Percentiles rank a stretch among this genome's conserved stretches.
phyloP scores from a whole-genome alignment of 92 coral and sea anemone species.

The Palythoa heliodiscus region DNA sequence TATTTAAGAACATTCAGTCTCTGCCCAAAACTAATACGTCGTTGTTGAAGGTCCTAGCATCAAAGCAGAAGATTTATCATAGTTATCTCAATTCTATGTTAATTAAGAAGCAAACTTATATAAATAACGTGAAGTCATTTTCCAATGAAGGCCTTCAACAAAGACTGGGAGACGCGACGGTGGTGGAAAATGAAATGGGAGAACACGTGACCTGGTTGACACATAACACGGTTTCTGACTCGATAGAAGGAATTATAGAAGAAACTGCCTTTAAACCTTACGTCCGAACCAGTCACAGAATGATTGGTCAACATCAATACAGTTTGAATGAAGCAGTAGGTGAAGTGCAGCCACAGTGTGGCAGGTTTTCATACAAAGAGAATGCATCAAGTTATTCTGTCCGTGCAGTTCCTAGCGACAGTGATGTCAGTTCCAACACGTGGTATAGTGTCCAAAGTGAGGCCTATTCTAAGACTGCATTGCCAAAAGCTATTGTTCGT shows the following conservation, averaged over 20 bases:
- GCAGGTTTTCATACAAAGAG: not conserved
- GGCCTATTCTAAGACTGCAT: not conserved
- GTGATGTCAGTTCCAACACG: not conserved
- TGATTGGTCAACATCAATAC: not conserved
- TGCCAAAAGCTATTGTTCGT: too few relatives aligned
- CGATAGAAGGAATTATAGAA: not conserved
- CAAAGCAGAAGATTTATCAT: not conserved
- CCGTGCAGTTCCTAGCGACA: not conserved
- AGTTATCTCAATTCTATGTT: not conserved
- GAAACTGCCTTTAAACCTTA: constrained; percentile 33
- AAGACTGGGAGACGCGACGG: too few relatives aligned
- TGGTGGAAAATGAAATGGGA: not conserved
- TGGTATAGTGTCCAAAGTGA: not conserved
- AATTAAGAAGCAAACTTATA: not conserved
- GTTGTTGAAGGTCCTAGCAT: not conserved
- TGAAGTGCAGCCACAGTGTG: not conserved
- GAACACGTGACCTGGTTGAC: too few relatives aligned
- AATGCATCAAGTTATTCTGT: not conserved
- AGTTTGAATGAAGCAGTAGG: not conserved
- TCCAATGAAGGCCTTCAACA: not conserved
- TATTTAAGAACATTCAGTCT: not conserved
- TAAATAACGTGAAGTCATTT: not conserved
- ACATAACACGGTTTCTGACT: not conserved
- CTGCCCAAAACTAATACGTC: too few relatives aligned
- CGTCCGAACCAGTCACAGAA: not conserved